Conservation (phyloP, 2,888 invertebrate genomes). For the Drosophila nigritarsus region DNA sequence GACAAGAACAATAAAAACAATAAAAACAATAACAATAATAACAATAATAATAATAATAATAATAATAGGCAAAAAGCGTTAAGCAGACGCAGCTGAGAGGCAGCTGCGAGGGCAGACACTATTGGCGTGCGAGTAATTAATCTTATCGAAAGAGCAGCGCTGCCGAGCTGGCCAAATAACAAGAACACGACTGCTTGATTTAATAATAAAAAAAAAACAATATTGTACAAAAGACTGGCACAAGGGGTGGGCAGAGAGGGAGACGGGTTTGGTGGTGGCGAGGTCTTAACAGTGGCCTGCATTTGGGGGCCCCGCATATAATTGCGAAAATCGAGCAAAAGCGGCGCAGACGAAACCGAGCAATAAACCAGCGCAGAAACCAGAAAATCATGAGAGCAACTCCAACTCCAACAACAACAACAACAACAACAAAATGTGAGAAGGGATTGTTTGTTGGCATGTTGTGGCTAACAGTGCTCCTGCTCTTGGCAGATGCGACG, state of each 20-base stretch:
- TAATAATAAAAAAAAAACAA: conserved; percentile 54
- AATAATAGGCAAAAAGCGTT: conserved; percentile 9
- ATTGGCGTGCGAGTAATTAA: conserved; percentile 60
- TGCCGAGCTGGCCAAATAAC: conserved; percentile 59
- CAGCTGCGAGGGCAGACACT: conserved; percentile 13
- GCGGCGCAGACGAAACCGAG: conserved; percentile 49
- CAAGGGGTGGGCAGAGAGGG: not conserved
- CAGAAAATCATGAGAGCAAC: conserved; percentile 13
- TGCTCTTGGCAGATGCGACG: not conserved
- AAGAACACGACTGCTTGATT: conserved; percentile 55
- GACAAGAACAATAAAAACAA: conserved; percentile 7
- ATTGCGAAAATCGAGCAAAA: conserved; percentile 52
- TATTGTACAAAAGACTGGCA: conserved; percentile 40
- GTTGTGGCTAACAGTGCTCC: conserved; percentile 2
- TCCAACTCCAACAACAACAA: not conserved
- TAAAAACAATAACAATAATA: too few relatives aligned
- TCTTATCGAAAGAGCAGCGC: conserved; percentile 60
- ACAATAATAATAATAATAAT: not conserved
- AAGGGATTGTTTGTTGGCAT: conserved; percentile 1
- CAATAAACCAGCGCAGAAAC: conserved; percentile 30
- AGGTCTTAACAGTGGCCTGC: conserved; percentile 10
- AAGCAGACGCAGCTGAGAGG: conserved; percentile 15
- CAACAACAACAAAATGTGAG: not conserved
- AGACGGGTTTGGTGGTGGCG: not conserved
- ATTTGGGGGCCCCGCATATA: conserved; percentile 44